Evolutionary conservation across 2,888 invertebrate genomes (phyloP), one percentile per base, ranked within the genome.

Genomic region (Tenthredo amoena): DNA sequence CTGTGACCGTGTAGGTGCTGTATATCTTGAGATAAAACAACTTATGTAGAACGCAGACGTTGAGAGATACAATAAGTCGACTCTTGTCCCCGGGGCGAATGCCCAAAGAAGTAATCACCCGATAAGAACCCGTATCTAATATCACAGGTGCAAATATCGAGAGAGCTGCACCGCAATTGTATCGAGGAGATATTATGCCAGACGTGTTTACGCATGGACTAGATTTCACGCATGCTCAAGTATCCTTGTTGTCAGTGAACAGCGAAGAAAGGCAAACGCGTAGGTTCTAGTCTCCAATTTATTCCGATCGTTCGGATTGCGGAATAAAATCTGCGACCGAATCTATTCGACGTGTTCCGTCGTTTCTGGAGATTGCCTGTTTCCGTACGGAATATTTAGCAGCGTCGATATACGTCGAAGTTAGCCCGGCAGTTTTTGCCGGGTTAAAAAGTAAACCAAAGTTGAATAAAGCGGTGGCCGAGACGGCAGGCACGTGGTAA

Each of bases 111-210:
- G 85, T 87, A 85, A 87, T 37, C 88, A 86, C 88, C 86, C 86
- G 88, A 88, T 87, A 88, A 88, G 5, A n/a, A 55, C 83, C 72
- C 85, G 84, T 84, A 86, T 85, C 74, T 37, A 62, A 72, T 72
- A 79, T 86, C 58, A 86, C 89, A 90, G 90, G 90, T 90, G 90
- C 84, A 86, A 81, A 84, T 85, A 62, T 21, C 71, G 86, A 74
- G 40, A 62, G 62, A 37, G 58, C 12, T 47, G 34, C 55, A 77
- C 55, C n/a, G n/a, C 21, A 55, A 77, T 77, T 18, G 50, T 31
- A 26, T 40, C 15, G n/a, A 74, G 37, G 18, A 15, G 12, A 68
- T 62, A 12, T 21, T 62, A 12, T 62, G 26, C 68, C 4, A 5
- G 26, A 85, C 62, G 72, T 55, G 85, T 86, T 81, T 86, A 85